Evolutionary conservation across 2,797 vertebrate species (phyloP).

Genomic region (Labroides dimidiatus): DNA sequence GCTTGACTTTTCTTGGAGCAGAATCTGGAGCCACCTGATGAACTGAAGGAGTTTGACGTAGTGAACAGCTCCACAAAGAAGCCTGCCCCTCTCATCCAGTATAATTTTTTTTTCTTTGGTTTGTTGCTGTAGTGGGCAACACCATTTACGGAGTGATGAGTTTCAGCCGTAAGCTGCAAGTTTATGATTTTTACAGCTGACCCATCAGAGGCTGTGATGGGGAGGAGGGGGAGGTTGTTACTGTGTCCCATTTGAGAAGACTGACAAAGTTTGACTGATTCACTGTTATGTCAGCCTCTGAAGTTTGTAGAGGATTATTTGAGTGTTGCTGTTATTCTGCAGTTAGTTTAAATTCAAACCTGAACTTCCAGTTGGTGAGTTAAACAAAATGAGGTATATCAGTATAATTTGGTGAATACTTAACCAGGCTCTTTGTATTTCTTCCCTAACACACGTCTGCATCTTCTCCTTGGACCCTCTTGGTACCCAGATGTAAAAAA

Average conservation of each 20-base stretch:
- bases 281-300: slow-evolving; percentile 4
- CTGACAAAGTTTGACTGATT: slow-evolving; percentile 15
- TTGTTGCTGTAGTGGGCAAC: background rate
- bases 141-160: background rate
- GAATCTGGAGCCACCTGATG: no score
- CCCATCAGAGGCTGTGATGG: background rate
- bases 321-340: background rate
- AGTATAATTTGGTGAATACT: background rate
- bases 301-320: background rate
- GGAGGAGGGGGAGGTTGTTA: background rate
- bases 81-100: background rate
- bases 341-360: background rate
- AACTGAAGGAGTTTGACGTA: no score
- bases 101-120: background rate
- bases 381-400: background rate
- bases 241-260: background rate
- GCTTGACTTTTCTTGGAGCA: no score
- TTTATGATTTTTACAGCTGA: slow-evolving; percentile 19
- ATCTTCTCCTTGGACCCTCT: slow-evolving; percentile 24
- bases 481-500: slow-evolving; percentile 17
- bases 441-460: background rate
- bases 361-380: background rate
- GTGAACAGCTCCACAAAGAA: background rate
- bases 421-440: background rate
- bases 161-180: slow-evolving; percentile 12